phyloP scores from a whole-genome alignment of 1,140 invertebrate genomes.

The Coptotermes formosanus region DNA sequence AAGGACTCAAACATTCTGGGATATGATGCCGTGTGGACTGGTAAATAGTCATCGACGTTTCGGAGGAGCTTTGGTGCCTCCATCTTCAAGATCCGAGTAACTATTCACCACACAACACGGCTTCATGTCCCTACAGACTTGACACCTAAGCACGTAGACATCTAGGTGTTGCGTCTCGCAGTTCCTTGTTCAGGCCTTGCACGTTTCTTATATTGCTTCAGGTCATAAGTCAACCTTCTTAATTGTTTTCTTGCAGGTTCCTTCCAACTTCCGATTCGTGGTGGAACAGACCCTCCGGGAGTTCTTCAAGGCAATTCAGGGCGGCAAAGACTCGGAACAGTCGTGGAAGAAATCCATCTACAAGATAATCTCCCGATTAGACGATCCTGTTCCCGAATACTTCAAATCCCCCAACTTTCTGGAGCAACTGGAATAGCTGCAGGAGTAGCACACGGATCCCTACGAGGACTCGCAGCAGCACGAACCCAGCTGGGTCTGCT shows the following conservation, averaged over 20 bases:
- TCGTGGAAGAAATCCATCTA: conserved; percentile 99
- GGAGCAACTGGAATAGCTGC: conserved; percentile 91
- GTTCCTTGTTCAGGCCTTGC: too few relatives aligned
- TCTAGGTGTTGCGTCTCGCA: too few relatives aligned
- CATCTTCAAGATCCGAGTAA: too few relatives aligned
- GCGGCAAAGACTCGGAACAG: conserved; percentile 94
- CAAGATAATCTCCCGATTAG: conserved; percentile 98
- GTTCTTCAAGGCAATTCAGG: conserved; percentile 97
- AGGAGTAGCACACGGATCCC: background rate
- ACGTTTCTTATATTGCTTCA: too few relatives aligned
- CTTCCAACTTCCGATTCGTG: conserved; percentile 93
- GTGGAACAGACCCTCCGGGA: conserved; percentile 96
- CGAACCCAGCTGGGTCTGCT: background rate
- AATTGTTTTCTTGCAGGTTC: conserved; percentile 71
- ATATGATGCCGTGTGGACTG: too few relatives aligned
- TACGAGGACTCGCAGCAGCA: background rate
- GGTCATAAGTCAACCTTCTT: too few relatives aligned
- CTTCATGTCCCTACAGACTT: too few relatives aligned
- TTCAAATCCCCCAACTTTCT: conserved; percentile 99
- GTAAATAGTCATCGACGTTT: too few relatives aligned
- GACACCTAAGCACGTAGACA: too few relatives aligned
- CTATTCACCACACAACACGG: too few relatives aligned
- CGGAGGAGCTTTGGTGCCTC: too few relatives aligned
- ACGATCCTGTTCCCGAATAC: conserved; percentile 98
- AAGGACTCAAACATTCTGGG: too few relatives aligned